Evolutionary conservation across 2,113 vertebrate genomes (phyloP).

Genomic region (Vimba vimba): DNA sequence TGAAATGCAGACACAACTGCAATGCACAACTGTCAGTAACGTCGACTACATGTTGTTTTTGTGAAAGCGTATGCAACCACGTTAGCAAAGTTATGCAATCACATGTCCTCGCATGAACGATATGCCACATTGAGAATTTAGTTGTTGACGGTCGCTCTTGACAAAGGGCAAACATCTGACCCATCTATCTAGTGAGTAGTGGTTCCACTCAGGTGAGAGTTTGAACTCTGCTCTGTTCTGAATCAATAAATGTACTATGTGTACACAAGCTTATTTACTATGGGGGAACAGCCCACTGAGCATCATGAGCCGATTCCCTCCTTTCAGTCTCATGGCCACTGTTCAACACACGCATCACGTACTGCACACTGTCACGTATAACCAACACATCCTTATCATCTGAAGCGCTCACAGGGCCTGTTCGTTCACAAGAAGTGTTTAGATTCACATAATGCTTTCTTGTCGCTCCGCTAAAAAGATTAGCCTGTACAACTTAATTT

Average conservation of each 20-base stretch:
- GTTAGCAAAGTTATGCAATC: background rate
- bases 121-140: background rate
- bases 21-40: background rate
- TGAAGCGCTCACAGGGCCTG: background rate
- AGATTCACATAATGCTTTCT: background rate
- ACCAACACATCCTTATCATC: background rate
- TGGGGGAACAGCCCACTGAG: background rate
- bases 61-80: background rate
- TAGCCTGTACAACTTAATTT: background rate
- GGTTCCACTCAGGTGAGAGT: background rate
- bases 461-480: background rate
- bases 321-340: background rate
- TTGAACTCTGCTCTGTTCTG: constrained; percentile 6
- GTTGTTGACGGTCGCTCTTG: background rate
- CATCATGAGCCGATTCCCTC: background rate
- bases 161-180: constrained; percentile 8
- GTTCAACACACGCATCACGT: constrained; percentile 10
- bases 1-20: background rate
- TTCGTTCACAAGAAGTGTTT: background rate
- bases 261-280: background rate
- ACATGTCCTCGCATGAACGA: background rate
- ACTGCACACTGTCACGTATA: background rate
- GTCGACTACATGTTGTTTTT: background rate
- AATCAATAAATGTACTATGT: constrained; percentile 12
- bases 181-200: background rate